phyloP scores from a whole-genome alignment of 1,140 invertebrate species.

The Pseudomyrmex gracilis region DNA sequence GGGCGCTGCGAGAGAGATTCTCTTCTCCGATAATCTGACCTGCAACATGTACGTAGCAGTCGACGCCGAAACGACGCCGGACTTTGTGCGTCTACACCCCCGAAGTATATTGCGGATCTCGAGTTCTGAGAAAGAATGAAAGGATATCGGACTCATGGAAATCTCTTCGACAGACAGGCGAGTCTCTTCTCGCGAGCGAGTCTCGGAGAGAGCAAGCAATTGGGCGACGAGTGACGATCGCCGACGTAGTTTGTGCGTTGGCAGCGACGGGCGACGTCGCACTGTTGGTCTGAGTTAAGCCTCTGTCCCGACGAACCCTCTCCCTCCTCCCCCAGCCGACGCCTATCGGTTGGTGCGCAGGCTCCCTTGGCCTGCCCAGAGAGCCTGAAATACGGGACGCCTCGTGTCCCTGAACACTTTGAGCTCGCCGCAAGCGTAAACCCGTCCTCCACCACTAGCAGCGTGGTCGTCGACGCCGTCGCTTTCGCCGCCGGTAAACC shows the following conservation, averaged over 20 bases:
- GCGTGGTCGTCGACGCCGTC: not conserved
- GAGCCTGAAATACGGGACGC: slow-evolving; percentile 55
- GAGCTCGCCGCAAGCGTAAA: slow-evolving; percentile 66
- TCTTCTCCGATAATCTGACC: slow-evolving; percentile 6
- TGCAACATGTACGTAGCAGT: not conserved
- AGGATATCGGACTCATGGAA: not conserved
- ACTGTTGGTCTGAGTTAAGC: slow-evolving; percentile 71
- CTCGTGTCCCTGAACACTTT: slow-evolving; percentile 69
- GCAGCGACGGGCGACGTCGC: slow-evolving; percentile 76
- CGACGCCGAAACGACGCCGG: not conserved
- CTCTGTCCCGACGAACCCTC: slow-evolving; percentile 48
- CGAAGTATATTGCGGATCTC: too few species aligned
- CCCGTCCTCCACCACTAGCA: slow-evolving; percentile 41
- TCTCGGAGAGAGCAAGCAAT: not conserved
- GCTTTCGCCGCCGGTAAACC: slow-evolving; percentile 57
- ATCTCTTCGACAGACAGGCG: not conserved
- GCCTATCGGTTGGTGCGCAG: slow-evolving; percentile 76
- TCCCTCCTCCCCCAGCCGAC: slow-evolving; percentile 72
- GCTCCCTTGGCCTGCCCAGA: slow-evolving; percentile 67
- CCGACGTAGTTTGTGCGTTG: slow-evolving; percentile 68
- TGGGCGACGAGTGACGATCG: not conserved
- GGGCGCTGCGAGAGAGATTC: slow-evolving; percentile 11
- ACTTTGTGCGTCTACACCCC: too few species aligned
- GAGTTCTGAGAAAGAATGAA: too few species aligned
- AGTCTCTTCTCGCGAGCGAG: not conserved